These are phyloP conservation scores for Neuroterus valhalla DNA, from an alignment of 1,140 invertebrate species.

Conservation along the genomic window DNA sequence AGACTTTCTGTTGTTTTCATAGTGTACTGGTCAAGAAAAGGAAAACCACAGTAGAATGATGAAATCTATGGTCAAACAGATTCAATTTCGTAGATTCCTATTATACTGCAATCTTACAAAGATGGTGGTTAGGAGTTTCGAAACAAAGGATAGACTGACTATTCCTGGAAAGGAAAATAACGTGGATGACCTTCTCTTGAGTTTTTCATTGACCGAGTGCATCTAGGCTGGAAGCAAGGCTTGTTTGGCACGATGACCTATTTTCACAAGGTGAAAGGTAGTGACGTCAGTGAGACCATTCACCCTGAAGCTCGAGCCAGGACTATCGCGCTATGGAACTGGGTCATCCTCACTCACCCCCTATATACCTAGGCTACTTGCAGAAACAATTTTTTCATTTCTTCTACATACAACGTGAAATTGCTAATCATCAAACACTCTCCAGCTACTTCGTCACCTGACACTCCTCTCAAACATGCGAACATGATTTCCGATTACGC, in stretches of 20 bases:
- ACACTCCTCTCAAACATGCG: background rate
- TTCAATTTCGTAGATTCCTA: too few species aligned
- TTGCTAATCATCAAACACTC: too few species aligned
- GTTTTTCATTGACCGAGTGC: slow-evolving; percentile 49
- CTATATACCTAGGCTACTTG: too few species aligned
- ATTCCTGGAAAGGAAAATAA: background rate
- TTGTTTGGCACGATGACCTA: slow-evolving; percentile 51
- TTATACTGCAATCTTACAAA: too few species aligned
- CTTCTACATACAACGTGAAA: too few species aligned
- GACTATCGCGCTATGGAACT: slow-evolving; percentile 47
- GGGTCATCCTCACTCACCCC: slow-evolving; percentile 47
- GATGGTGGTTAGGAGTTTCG: too few species aligned
- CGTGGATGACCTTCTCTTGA: slow-evolving; percentile 37
- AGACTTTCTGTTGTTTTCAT: too few species aligned
- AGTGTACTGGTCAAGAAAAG: too few species aligned
- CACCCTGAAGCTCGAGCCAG: slow-evolving; percentile 56
- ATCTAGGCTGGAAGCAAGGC: slow-evolving; percentile 33
- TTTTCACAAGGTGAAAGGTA: slow-evolving; percentile 55
- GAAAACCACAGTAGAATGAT: too few species aligned
- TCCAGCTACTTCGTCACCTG: background rate
- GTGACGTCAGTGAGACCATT: slow-evolving; percentile 62
- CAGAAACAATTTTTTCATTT: too few species aligned
- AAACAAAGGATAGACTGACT: background rate
- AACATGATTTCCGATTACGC: too few species aligned
- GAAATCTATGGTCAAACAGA: too few species aligned